Base-by-base conservation (phyloP, 2,797 vertebrate species). In the Cynopterus sphinx region DNA sequence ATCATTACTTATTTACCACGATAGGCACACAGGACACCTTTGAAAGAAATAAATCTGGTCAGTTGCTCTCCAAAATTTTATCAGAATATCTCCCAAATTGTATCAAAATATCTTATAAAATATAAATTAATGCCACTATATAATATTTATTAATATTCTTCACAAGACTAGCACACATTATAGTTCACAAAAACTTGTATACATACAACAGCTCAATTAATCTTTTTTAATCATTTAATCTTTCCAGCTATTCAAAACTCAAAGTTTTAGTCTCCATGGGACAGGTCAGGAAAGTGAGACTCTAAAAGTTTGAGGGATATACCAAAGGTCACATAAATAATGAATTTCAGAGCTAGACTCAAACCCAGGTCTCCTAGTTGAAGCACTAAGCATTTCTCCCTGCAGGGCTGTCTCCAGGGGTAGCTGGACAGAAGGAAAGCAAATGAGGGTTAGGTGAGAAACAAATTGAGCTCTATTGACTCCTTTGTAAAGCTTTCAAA, bases 1-100 rank as follows among this genome's bases (percentile, higher is more conserved):
- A 67, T 97, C 97, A 97, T 97, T 97, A 97, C 95, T 98, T 97
- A 97, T 97, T 97, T 97, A 97, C 89, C 91, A 97, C 49, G 46
- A 36, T 89, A 96, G 92, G 77, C 81, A 96, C 82, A 93, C 91
- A 96, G 93, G 96, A 95, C 95, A 97, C 89, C 97, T 97, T 96
- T 94, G 86, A 95, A 97, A 91, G 94, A 94, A 94, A 97, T 97
- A 97, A 97, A 98, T 97, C 95, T 97, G 85, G 51, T 95, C 36
- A 5, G 86, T 96, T 97, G 82, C 90, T 92, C 59, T 97, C 94
- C 92, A 92, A 96, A 96, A 97, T 97, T 97, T 95, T 68, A 97
- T 96, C 92, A 92, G 70, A 83, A 21, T 65, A 77, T 86, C 65
- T 96, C 74, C 84, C 88, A 97, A 95, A 96, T 94, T 95, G 74